Evolutionary conservation across 1,140 invertebrate genomes (phyloP).

Genomic region (Bradynema listronoti): DNA sequence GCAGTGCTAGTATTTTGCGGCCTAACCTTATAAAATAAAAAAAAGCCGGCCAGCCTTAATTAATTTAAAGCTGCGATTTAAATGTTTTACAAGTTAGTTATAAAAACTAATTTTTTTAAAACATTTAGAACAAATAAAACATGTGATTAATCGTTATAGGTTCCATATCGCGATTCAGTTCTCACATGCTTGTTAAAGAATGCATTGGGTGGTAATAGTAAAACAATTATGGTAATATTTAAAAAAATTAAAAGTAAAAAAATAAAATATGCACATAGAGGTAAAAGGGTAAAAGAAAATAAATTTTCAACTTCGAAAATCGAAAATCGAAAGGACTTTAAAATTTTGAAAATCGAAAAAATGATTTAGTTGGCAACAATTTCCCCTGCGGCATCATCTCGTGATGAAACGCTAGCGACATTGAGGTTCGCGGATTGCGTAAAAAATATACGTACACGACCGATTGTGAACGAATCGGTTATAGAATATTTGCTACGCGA

Average conservation of each 20-base stretch:
- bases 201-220: slow-evolving; percentile 67
- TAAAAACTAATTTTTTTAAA: too few species aligned
- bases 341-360: slow-evolving; percentile 14
- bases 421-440: slow-evolving; percentile 65
- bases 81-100: too few species aligned
- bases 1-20: too few species aligned
- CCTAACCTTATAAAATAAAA: too few species aligned
- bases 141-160: too few species aligned
- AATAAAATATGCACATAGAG: background rate
- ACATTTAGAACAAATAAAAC: too few species aligned
- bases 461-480: slow-evolving; percentile 64
- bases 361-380: slow-evolving; percentile 64
- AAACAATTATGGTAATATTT: slow-evolving; percentile 65
- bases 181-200: slow-evolving; percentile 67
- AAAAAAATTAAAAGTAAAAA: background rate
- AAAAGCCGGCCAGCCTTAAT: too few species aligned
- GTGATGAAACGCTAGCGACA: slow-evolving; percentile 66
- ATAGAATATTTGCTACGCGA: slow-evolving; percentile 64
- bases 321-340: too few species aligned
- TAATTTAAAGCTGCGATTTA: too few species aligned
- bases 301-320: too few species aligned
- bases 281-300: too few species aligned
- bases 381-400: slow-evolving; percentile 67
- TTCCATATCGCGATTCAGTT: slow-evolving; percentile 66
- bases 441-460: slow-evolving; percentile 64